Evolutionary conservation across 2,888 invertebrate species (phyloP).

Genomic region (Acrobasis consociella): DNA sequence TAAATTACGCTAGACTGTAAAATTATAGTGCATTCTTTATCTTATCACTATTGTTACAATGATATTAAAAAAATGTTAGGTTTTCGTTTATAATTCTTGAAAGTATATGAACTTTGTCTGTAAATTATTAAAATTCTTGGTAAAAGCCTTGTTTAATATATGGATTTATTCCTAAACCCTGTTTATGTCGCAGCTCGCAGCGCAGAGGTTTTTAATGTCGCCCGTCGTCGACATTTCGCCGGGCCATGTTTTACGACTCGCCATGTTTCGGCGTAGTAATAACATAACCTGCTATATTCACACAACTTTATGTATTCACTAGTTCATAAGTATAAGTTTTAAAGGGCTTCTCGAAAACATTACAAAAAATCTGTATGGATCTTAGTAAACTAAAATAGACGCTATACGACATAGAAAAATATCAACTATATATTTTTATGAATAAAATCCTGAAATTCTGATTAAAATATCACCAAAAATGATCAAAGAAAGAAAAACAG

Average conservation of each 20-base stretch:
- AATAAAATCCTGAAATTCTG: too few species aligned
- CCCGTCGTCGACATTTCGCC: slow-evolving; percentile 21
- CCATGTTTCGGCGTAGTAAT: slow-evolving; percentile 19
- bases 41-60: background rate
- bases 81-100: slow-evolving; percentile 41
- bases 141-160: slow-evolving; percentile 19
- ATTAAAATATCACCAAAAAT: too few species aligned
- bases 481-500: too few species aligned
- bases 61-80: background rate
- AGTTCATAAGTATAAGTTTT: background rate
- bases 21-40: background rate
- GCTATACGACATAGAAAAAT: background rate
- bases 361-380: background rate
- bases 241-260: slow-evolving; percentile 21
- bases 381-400: background rate
- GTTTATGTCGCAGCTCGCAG: slow-evolving; percentile 10
- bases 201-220: slow-evolving; percentile 24
- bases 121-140: slow-evolving; percentile 18
- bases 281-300: slow-evolving; percentile 15
- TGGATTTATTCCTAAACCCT: slow-evolving; percentile 22
- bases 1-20: background rate
- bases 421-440: too few species aligned
- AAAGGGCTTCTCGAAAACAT: background rate
- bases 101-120: slow-evolving; percentile 41
- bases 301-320: background rate